Base-by-base conservation (phyloP, 2,113 vertebrate genomes). In the Sinocyclocheilus rhinocerous region DNA sequence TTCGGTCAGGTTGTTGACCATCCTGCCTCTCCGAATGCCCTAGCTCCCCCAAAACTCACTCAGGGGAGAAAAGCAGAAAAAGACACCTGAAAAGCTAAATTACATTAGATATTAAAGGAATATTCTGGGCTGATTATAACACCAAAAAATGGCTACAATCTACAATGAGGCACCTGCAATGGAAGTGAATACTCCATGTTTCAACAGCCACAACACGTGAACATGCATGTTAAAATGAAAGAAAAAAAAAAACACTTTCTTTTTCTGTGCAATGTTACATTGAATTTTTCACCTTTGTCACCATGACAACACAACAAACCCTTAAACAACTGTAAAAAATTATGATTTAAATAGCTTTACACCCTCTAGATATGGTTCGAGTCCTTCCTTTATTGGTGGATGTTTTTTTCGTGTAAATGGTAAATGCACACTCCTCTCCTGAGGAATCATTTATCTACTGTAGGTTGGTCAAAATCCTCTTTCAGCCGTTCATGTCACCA, bases 1-100 rank as follows among this genome's bases (percentile, higher is more conserved):
- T 93, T 98, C 97, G 87, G 97, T 97, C 95, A 98, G 96, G 96
- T 97, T 98, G 96, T 98, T 98, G 85, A 97, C 96, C 97, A 98
- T 98, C 95, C 96, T 94, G 93, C 92, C 93, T 89, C 67, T 83
- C 65, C 39, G 45, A 48, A 55, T 84, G 69, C 77, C 84, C 84
- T 89, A n/a, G 16, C 85, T 84, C 80, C 13, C 63, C 83, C 90
- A 88, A 89, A 89, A 85, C 52, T 86, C 45, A 20, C 59, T 76
- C 48, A 55, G 45, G 48, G 61, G 22, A 57, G 26, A 39, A 79
- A 73, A 84, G 48, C 26, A 29, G 50, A 83, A 84, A 57, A 20
- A 20, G 55, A 6, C 18, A 20, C 2, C 52, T 57, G 52, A 57
- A 57, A 57, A 57, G 18, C 55, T 22, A 59, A 22, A 59, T 22